Evolutionary conservation across 53 echinoderm and acorn worm genomes (phyloP), one percentile per base, ranked within the genome.

Genomic region (Apostichopus leukothele): DNA sequence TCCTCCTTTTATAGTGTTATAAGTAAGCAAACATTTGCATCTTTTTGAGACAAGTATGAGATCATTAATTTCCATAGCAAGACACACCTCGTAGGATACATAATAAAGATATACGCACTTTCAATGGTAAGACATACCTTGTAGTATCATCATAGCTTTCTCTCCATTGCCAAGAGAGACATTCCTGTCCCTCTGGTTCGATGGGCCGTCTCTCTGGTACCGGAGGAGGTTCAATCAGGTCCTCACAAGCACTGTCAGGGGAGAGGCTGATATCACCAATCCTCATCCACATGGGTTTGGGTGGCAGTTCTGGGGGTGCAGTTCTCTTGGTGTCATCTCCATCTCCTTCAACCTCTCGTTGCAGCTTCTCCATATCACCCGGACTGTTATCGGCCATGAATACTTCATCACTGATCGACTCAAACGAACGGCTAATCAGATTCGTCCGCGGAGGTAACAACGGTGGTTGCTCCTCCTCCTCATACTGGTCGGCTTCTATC

Each of bases 221-320:
- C 27, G 88, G 74, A 19, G 88, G 88, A 0, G 88, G 88, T 52
- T 74, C 75, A 71, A 71, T 71, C 12, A 67, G 60, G n/a, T 50
- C 86, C 18, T 86, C 71, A 86, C 51, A 50, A 86, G 60, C 51
- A 86, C 67, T 61, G 27, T 52, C 74, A 5, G 74, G 74, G 5
- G 74, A 74, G 16, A 75, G 52, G 75, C 73, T 53, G 75, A 75
- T 87, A 7, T 87, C 75, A 52, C 51, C 75, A 14, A 75, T 75
- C 26, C 75, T 87, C 88, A 87, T 87, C 88, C 88, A 87, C 6
- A 53, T n/a, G 11, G 88, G 88, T 53, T 87, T 87, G 1, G 88
- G 88, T n/a, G 88, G 88, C 25, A 73, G 54, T 14, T 74, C 53
- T 2, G 88, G 88, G 19, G 88, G 88, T 18, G 75, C 16, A 53